Conservation (phyloP, 1,140 invertebrate genomes). For the Eriocheir sinensis region DNA sequence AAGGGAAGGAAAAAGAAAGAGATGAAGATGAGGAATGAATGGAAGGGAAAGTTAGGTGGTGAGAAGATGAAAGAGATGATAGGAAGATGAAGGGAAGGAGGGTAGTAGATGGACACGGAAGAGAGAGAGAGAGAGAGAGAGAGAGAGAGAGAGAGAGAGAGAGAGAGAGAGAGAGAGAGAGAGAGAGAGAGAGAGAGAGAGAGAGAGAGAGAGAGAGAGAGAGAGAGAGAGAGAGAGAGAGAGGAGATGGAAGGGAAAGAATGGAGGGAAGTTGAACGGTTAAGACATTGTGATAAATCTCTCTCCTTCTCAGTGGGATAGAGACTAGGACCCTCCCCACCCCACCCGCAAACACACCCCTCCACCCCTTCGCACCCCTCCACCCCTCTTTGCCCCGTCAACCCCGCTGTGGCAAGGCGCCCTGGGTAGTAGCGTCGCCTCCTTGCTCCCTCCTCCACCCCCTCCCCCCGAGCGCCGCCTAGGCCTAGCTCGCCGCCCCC, state of each 20-base stretch:
- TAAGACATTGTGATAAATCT: not conserved
- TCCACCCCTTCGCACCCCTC: not conserved
- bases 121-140: not conserved
- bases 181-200: not conserved
- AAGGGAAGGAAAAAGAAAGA: too few species aligned
- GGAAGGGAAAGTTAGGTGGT: too few species aligned
- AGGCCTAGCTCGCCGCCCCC: not conserved
- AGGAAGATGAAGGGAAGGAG: too few species aligned
- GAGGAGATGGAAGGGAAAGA: not conserved
- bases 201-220: not conserved
- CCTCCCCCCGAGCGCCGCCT: not conserved
- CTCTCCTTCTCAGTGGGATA: not conserved
- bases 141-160: not conserved
- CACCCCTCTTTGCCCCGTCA: not conserved
- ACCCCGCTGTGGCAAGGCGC: not conserved
- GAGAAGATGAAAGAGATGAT: too few species aligned
- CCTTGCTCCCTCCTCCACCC: too few species aligned
- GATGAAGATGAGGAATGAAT: too few species aligned
- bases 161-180: not conserved
- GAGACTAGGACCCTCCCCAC: too few species aligned
- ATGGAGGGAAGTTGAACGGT: not conserved
- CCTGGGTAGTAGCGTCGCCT: not conserved
- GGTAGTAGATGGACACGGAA: too few species aligned
- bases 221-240: too few species aligned
- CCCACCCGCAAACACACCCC: not conserved